Percentiles rank a stretch among this genome's conserved stretches.
Evolutionary conservation across 2,113 vertebrate species (phyloP).

Genomic region (Procavia capensis): DNA sequence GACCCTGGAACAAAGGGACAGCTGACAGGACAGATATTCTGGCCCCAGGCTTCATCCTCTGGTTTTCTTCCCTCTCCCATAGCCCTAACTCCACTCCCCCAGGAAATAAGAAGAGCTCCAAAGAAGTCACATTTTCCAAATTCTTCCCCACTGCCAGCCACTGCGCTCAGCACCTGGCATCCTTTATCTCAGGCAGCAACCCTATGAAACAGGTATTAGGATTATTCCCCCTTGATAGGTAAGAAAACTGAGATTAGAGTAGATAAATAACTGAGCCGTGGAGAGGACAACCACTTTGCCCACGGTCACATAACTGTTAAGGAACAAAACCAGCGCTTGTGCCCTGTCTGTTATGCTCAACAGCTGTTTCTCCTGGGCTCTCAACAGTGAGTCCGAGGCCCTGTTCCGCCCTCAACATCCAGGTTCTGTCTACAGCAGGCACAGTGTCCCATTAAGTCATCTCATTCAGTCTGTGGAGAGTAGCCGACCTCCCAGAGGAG

Average conservation of each 20-base stretch:
- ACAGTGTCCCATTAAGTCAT: not conserved
- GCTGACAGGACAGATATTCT: not conserved
- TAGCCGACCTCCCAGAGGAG: not conserved
- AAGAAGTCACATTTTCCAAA: not conserved
- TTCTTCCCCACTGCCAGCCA: not conserved
- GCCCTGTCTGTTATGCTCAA: not conserved
- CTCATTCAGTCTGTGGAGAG: not conserved
- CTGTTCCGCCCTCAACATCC: too few species aligned
- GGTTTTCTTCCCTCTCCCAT: not conserved
- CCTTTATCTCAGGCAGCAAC: not conserved
- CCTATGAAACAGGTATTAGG: not conserved
- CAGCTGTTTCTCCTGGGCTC: not conserved
- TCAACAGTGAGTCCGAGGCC: not conserved
- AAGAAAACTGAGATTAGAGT: slow-evolving; percentile 47
- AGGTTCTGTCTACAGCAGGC: not conserved
- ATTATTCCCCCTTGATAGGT: not conserved
- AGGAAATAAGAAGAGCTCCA: not conserved
- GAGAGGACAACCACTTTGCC: not conserved
- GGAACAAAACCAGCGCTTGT: not conserved
- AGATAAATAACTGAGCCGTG: not conserved
- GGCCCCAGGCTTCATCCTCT: not conserved
- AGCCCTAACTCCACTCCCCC: not conserved
- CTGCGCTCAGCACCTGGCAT: not conserved
- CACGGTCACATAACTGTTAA: not conserved
- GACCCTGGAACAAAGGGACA: not conserved